A percentile compares a stretch with the other conserved stretches of the same genome.
Conservation (phyloP, 2,888 invertebrate species). For the Hirtodrosophila trivittata region DNA sequence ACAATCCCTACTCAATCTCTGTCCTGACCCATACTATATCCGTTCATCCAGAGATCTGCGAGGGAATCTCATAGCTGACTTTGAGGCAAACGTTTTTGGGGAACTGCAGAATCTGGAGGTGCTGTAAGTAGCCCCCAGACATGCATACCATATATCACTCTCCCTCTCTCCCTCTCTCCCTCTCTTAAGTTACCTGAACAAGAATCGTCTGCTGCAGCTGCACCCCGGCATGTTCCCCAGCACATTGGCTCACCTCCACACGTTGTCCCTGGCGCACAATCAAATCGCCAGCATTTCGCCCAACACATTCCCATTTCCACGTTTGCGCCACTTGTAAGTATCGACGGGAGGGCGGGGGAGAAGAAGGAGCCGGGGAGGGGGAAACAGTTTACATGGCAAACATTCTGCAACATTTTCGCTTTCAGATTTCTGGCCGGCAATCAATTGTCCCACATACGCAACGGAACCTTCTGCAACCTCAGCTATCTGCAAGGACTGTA, state of each 20-base stretch:
- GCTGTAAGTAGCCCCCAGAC: conserved; percentile 81
- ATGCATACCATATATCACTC: conserved; percentile 3
- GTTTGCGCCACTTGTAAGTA: conserved; percentile 84
- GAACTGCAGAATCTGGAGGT: conserved; percentile 83
- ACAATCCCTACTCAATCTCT: neutral
- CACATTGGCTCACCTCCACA: conserved; percentile 80
- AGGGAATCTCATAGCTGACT: conserved; percentile 83
- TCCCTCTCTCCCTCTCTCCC: neutral
- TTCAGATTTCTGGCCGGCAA: conserved; percentile 85
- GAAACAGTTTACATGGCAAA: conserved; percentile 2
- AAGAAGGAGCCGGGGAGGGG: neutral
- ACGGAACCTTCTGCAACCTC: conserved; percentile 84
- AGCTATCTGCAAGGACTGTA: conserved; percentile 83
- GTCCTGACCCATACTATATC: neutral
- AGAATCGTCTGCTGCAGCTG: conserved; percentile 83
- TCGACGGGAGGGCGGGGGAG: no score
- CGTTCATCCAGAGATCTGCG: conserved; percentile 84
- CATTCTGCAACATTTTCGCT: conserved; percentile 34
- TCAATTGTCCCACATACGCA: conserved; percentile 82
- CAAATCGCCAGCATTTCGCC: conserved; percentile 76
- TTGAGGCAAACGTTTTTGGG: conserved; percentile 81
- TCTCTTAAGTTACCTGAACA: conserved; percentile 81
- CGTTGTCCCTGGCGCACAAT: conserved; percentile 85
- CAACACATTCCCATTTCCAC: conserved; percentile 81
- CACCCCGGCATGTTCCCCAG: conserved; percentile 81